Evolutionary conservation across 2,113 vertebrate species (phyloP), one percentile per base, ranked within the genome.

Genomic region (Crotalus tigris): DNA sequence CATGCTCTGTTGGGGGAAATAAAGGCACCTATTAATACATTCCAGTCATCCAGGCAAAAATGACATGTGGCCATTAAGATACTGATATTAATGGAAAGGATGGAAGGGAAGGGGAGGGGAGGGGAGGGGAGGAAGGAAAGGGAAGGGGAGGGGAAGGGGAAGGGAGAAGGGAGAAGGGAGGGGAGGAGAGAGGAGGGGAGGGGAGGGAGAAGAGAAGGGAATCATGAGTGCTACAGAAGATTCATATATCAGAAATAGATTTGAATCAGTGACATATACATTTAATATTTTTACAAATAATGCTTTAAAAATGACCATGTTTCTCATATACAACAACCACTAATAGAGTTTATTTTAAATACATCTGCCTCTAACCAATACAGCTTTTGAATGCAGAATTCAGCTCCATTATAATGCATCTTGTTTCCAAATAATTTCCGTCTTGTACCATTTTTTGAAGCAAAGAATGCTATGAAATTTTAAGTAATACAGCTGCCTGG

Each of bases 111-210:
- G 17, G 55, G 54, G 15, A 17, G 3, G 54, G 54, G 4, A 55
- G 15, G 54, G 1, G 17, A 15, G 9, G 53, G 11, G 2, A 11
- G 9, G 8, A 54, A 54, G 13, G 3, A 0, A 4, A 55, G 2
- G 4, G 15, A 4, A 55, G 54, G 4, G 54, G 4, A 55, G 54
- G 54, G 13, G 39, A 12, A 54, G 10, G 5, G 53, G 10, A 54
- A 49, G 53, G 8, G 7, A 1, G 10, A 53, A 39, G 39, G 54
- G 54, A 3, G 39, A 11, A 54, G 9, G 5, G 53, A 49, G 53
- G 21, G 1, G 17, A 19, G 17, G 0, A 8, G 4, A n/a, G 1
- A 1, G 5, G 5, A 1, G 29, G 0, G 9, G 3, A 26, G 26
- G 0, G 26, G 0, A 64, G 1, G 0, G 26, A 0, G 64, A 33